Conservation (phyloP, 1,140 invertebrate species). For the Cyrtorhinus lividipennis region DNA sequence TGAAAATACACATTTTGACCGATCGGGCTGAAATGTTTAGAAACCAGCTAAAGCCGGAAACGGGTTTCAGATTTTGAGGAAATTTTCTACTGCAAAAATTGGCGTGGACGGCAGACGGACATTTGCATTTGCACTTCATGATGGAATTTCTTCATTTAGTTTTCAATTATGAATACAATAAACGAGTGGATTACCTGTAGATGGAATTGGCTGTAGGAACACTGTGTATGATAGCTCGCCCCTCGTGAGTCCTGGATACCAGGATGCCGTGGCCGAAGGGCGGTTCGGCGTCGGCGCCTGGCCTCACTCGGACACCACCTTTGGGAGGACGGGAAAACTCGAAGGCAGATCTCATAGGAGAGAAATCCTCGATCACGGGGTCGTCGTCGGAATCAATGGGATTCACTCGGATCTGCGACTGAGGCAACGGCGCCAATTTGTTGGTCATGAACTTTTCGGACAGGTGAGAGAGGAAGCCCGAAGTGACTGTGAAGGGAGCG, state of each 20-base stretch:
- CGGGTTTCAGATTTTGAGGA: no score
- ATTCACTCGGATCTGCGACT: conserved; percentile 28
- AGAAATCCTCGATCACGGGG: conserved; percentile 28
- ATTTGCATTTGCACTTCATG: no score
- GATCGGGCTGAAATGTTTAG: no score
- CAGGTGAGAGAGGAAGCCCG: conserved; percentile 63
- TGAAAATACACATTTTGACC: no score
- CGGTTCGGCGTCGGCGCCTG: conserved; percentile 44
- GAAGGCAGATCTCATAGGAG: conserved; percentile 24
- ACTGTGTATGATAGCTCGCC: conserved; percentile 67
- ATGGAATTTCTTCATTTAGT: no score
- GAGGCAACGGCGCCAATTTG: conserved; percentile 32
- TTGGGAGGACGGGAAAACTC: conserved; percentile 13
- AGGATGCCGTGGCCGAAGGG: conserved; percentile 84
- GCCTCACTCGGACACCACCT: conserved; percentile 12
- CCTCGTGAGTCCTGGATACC: conserved; percentile 60
- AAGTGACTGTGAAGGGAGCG: conserved; percentile 46
- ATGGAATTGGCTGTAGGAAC: conserved; percentile 76
- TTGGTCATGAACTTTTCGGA: conserved; percentile 56
- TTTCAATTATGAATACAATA: no score
- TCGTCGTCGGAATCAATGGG: conserved; percentile 55
- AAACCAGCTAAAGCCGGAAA: no score
- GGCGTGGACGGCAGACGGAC: no score
- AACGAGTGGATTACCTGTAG: conserved; percentile 41
- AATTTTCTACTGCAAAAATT: no score